phyloP scores from a whole-genome alignment of 2,888 invertebrate genomes.

The Dromius quadrimaculatus region DNA sequence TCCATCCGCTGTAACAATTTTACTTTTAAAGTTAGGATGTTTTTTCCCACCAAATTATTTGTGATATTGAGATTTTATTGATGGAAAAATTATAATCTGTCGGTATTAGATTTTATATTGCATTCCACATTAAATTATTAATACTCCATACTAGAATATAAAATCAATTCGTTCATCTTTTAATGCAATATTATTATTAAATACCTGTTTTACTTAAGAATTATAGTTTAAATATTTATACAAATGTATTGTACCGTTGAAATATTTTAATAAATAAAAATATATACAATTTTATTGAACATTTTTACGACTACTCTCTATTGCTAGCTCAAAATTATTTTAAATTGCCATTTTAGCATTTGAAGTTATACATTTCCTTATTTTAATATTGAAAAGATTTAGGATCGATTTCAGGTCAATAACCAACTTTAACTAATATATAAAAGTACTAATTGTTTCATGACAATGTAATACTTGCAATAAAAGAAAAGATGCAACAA shows the following conservation, averaged over 20 bases:
- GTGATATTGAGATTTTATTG: conserved; percentile 16
- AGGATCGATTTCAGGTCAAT: too few species aligned
- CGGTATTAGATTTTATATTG: conserved; percentile 38
- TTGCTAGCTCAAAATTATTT: conserved; percentile 4
- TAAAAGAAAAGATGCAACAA: too few species aligned
- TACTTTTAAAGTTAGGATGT: too few species aligned
- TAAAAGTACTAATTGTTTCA: too few species aligned
- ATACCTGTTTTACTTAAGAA: conserved; percentile 11
- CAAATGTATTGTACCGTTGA: conserved; percentile 31
- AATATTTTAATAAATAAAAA: conserved; percentile 41
- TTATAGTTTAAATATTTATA: conserved; percentile 41
- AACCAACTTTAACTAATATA: too few species aligned
- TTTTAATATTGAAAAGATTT: too few species aligned
- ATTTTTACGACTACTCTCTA: too few species aligned
- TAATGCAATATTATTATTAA: conserved; percentile 23
- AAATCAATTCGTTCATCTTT: conserved; percentile 20
- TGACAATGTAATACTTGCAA: too few species aligned
- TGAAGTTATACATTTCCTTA: too few species aligned
- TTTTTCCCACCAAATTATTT: not conserved
- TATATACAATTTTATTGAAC: too few species aligned
- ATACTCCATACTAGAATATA: not conserved
- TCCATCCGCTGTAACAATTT: conserved; percentile 69
- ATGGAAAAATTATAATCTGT: not conserved
- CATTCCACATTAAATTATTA: conserved; percentile 40
- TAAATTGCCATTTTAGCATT: too few species aligned